phyloP scores from a whole-genome alignment of 2,113 vertebrate genomes.

The Lophotis ruficrista region DNA sequence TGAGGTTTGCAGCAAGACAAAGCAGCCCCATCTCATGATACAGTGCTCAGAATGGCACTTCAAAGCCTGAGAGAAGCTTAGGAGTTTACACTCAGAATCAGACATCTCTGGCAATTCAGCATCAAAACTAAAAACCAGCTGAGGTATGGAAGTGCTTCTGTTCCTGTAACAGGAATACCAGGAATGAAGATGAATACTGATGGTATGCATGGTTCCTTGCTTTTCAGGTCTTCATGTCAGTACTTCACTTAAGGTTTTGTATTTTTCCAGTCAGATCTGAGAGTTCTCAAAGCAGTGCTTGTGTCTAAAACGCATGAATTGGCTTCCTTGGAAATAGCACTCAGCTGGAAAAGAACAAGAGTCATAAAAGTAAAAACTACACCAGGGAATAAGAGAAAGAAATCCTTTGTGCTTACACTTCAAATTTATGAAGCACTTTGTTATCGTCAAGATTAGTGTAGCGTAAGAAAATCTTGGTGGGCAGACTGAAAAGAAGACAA shows the following conservation, averaged over 20 bases:
- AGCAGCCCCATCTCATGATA: background rate
- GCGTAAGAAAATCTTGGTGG: background rate
- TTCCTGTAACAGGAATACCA: background rate
- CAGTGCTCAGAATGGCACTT: background rate
- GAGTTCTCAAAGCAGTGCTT: background rate
- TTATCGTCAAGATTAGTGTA: fast-evolving
- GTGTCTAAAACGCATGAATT: background rate
- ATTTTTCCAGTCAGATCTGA: background rate
- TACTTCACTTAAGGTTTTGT: background rate
- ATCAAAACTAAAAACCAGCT: background rate
- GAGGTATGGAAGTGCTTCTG: background rate
- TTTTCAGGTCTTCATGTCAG: background rate
- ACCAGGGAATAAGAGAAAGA: background rate
- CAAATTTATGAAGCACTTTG: conserved; percentile 7
- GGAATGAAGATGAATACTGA: background rate
- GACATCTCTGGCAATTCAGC: background rate
- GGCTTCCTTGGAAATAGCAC: background rate
- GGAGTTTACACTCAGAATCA: background rate
- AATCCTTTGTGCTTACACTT: background rate
- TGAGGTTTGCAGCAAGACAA: background rate
- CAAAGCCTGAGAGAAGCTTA: background rate
- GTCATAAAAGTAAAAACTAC: background rate
- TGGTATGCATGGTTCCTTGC: background rate
- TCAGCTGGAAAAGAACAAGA: conserved; percentile 23
- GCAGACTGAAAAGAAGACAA: background rate